phyloP scores from a whole-genome alignment of 2,113 vertebrate species.

The Diglossa brunneiventris region DNA sequence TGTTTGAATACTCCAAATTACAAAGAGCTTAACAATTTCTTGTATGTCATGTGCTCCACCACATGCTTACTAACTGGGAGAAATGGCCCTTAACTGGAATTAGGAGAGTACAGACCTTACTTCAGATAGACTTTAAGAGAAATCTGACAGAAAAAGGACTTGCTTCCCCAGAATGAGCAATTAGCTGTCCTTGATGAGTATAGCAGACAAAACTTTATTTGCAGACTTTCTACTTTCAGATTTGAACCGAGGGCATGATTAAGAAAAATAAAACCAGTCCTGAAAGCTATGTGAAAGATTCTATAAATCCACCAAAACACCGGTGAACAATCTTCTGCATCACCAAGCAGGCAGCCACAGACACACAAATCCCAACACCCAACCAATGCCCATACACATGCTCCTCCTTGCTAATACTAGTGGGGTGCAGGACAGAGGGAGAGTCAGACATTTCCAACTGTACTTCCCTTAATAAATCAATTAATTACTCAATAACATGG shows the following conservation, averaged over 20 bases:
- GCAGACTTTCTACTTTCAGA: not conserved
- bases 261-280: not conserved
- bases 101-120: not conserved
- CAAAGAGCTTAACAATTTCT: not conserved
- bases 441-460: not conserved
- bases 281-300: not conserved
- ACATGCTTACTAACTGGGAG: not conserved
- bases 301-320: not conserved
- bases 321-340: not conserved
- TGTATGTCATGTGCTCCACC: not conserved
- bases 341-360: not conserved
- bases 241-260: not conserved
- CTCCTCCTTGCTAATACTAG: not conserved
- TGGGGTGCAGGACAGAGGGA: not conserved
- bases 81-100: not conserved
- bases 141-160: not conserved
- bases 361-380: not conserved
- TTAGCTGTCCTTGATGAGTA: not conserved
- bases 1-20: not conserved
- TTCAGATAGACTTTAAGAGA: not conserved
- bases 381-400: accelerated
- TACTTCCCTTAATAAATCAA: not conserved
- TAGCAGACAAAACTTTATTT: not conserved
- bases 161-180: not conserved
- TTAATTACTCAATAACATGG: not conserved